phyloP scores from a whole-genome alignment of 2,797 vertebrate genomes.

The Sebastes baramenuke region DNA sequence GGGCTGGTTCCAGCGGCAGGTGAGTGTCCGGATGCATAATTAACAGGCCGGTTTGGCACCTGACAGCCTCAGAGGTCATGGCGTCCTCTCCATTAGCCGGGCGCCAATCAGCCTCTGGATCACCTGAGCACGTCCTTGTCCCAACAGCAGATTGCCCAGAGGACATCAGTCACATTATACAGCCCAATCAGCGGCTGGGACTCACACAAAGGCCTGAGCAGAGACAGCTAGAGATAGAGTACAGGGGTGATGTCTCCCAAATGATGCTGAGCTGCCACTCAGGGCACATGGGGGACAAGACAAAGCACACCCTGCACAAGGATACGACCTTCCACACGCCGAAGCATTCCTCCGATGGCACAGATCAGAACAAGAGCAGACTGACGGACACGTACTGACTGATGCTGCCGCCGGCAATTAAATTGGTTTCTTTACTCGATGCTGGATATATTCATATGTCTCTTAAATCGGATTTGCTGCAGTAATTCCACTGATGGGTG shows the following conservation, averaged over 20 bases:
- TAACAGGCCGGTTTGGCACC: slow-evolving; percentile 74
- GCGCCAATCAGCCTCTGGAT: slow-evolving; percentile 78
- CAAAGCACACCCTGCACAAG: slow-evolving; percentile 54
- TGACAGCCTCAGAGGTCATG: slow-evolving; percentile 71
- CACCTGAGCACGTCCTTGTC: slow-evolving; percentile 74
- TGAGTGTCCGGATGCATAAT: slow-evolving; percentile 70
- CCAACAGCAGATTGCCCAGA: slow-evolving; percentile 76
- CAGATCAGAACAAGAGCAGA: slow-evolving; percentile 32
- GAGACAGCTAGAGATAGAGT: slow-evolving; percentile 66
- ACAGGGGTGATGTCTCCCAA: slow-evolving; percentile 61
- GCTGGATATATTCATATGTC: slow-evolving; percentile 45
- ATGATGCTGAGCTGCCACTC: slow-evolving; percentile 69
- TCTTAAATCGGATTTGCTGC: slow-evolving; percentile 58
- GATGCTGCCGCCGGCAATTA: slow-evolving; percentile 16
- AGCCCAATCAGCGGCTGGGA: slow-evolving; percentile 73
- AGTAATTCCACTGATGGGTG: slow-evolving; percentile 64
- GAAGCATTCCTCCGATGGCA: slow-evolving; percentile 3
- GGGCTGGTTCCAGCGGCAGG: slow-evolving; percentile 55
- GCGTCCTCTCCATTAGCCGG: slow-evolving; percentile 72
- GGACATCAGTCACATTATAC: slow-evolving; percentile 78
- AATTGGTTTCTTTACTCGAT: slow-evolving; percentile 44
- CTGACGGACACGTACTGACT: slow-evolving; percentile 11
- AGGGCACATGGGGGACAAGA: slow-evolving; percentile 60
- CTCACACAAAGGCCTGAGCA: slow-evolving; percentile 64
- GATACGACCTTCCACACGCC: slow-evolving; percentile 49